Base-by-base conservation (phyloP, 2,888 invertebrate genomes). In the Melolontha melolontha region DNA sequence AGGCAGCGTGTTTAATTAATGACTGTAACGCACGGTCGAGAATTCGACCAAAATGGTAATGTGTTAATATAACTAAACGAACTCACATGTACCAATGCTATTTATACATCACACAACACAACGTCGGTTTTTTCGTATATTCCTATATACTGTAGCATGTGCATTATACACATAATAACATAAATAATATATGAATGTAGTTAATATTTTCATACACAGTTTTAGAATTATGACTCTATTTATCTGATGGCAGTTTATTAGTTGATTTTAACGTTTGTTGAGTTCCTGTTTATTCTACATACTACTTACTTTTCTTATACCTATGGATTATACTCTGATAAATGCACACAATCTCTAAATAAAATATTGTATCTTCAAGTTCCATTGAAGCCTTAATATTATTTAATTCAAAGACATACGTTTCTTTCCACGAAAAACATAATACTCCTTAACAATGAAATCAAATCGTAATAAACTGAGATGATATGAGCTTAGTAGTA, bases 1-100 rank as follows among this genome's bases (percentile, higher is more conserved):
- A n/a, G n/a, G n/a, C n/a, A 41, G 55, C 55, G 10, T 14, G 14
- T 41, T 55, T 55, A 55, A 55, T 55, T 55, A 55, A 55, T 55
- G 55, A 34, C 41, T 39, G 39, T 40, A 40, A 17, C 55, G n/a
- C 41, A 34, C 47, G 47, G 16, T 41, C 55, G n/a, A 41, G 17
- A 17, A 34, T 34, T 34, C 40, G 55, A 55, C 55, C 41, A 14
- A 55, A 55, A 55, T 55, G 40, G 55, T 41, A 55, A 41, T 41
- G 40, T 41, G 55, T 41, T 55, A 41, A 55, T 55, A 55, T 40
- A 40, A 55, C 55, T 55, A 55, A 55, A 41, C 17, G 41, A 22
- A 41, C 55, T 41, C 16, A 16, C 41, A 55, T 55, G 39, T 22
- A 14, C 16, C 55, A 41, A 16, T 11, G 22, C 7, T 22, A 34